These are phyloP conservation scores for Dicyrtoma fusca DNA, from an alignment of 2,888 invertebrate genomes.

Conservation along the genomic window DNA sequence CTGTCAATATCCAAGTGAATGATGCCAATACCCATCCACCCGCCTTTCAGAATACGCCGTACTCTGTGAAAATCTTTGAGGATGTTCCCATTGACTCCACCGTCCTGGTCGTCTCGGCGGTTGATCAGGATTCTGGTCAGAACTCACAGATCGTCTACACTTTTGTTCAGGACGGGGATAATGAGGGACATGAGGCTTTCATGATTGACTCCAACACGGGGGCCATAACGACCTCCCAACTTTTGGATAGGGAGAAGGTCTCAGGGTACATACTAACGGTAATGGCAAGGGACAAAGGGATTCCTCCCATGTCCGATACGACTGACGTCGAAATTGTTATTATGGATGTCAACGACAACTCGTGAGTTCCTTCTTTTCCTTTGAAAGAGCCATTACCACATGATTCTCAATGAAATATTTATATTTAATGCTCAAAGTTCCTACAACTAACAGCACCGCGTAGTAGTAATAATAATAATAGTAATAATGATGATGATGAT, in stretches of 20 bases:
- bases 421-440: not conserved
- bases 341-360: conserved; percentile 89
- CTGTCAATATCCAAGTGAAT: conserved; percentile 88
- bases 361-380: not conserved
- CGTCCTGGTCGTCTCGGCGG: conserved; percentile 86
- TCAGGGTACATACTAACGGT: conserved; percentile 84
- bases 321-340: conserved; percentile 95
- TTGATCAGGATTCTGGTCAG: conserved; percentile 91
- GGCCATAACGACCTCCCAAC: conserved; percentile 82
- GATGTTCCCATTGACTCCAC: conserved; percentile 90
- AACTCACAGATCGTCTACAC: conserved; percentile 73
- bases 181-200: conserved; percentile 65
- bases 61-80: conserved; percentile 85
- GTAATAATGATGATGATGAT: no score
- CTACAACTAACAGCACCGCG: no score
- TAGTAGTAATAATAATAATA: no score
- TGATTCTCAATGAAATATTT: not conserved
- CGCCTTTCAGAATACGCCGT: conserved; percentile 90
- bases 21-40: conserved; percentile 95
- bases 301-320: conserved; percentile 86
- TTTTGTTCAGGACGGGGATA: conserved; percentile 60
- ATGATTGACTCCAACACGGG: conserved; percentile 91
- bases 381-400: not conserved
- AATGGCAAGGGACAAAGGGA: conserved; percentile 89
- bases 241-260: conserved; percentile 80